These are phyloP conservation scores for Rhinophrynus dorsalis DNA, from an alignment of 2,797 vertebrate genomes.

Conservation along the genomic window DNA sequence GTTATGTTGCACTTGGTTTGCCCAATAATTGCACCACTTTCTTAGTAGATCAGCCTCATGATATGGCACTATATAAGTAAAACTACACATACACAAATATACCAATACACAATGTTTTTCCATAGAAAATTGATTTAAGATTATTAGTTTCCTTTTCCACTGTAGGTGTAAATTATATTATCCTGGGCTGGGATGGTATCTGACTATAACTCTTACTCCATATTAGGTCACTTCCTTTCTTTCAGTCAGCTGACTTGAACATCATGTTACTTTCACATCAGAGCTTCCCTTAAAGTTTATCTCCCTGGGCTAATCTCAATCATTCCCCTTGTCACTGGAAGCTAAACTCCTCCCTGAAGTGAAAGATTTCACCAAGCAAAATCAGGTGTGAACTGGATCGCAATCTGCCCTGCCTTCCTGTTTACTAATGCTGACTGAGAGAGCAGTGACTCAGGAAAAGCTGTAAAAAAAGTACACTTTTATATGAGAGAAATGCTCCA, in stretches of 20 bases:
- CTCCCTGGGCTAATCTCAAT: constrained; percentile 7
- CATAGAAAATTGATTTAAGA: too few relatives aligned
- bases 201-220: too few relatives aligned
- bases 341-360: constrained; percentile 8
- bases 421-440: neutral
- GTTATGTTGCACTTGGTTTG: too few relatives aligned
- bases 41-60: too few relatives aligned
- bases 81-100: too few relatives aligned
- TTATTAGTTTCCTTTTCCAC: too few relatives aligned
- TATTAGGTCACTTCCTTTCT: constrained; percentile 21
- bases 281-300: neutral
- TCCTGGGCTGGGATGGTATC: too few relatives aligned
- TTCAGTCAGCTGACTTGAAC: neutral
- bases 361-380: constrained; percentile 13
- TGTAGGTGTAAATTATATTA: too few relatives aligned
- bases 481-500: constrained; percentile 1
- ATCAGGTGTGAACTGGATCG: constrained; percentile 19
- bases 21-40: too few relatives aligned
- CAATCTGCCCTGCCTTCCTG: neutral
- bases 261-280: neutral
- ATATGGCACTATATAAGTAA: too few relatives aligned
- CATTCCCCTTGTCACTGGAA: constrained; percentile 4
- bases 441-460: constrained; percentile 14
- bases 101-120: too few relatives aligned
- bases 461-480: too few relatives aligned